Evolutionary conservation across 2,113 vertebrate species (phyloP).

Genomic region (Ondatra zibethicus): DNA sequence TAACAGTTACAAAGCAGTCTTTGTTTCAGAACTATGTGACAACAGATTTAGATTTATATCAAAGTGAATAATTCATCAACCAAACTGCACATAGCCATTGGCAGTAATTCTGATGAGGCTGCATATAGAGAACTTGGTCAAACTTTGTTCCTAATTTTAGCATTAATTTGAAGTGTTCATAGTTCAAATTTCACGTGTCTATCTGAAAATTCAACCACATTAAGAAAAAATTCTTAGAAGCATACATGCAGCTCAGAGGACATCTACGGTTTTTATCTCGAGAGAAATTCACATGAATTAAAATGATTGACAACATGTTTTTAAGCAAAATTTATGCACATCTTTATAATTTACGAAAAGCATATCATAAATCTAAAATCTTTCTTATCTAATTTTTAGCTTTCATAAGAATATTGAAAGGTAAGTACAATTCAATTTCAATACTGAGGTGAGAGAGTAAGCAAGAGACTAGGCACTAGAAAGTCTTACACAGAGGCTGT

Average conservation of each 20-base stretch:
- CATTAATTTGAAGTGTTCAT: slow-evolving; percentile 39
- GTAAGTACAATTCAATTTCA: not conserved
- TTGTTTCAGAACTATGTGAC: slow-evolving; percentile 62
- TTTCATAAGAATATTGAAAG: not conserved
- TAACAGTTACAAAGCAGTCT: slow-evolving; percentile 59
- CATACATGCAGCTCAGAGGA: slow-evolving; percentile 8
- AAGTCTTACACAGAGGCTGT: too few relatives aligned
- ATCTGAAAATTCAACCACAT: not conserved
- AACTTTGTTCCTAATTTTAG: slow-evolving; percentile 72
- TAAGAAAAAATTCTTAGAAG: not conserved
- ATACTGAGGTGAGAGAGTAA: not conserved
- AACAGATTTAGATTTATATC: slow-evolving; percentile 56
- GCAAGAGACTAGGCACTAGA: not conserved
- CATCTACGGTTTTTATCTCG: not conserved
- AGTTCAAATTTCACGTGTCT: slow-evolving; percentile 52
- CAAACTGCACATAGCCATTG: slow-evolving; percentile 70
- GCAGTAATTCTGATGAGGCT: slow-evolving; percentile 60
- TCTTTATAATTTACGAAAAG: not conserved
- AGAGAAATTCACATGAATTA: slow-evolving; percentile 3
- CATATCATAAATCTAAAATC: not conserved
- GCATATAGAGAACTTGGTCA: slow-evolving; percentile 45
- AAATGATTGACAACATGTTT: not conserved
- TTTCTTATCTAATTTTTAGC: not conserved
- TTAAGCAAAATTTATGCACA: not conserved
- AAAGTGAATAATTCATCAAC: slow-evolving; percentile 77